Evolutionary conservation across 2,888 invertebrate genomes (phyloP).

Genomic region (Cataglyphis albicans): DNA sequence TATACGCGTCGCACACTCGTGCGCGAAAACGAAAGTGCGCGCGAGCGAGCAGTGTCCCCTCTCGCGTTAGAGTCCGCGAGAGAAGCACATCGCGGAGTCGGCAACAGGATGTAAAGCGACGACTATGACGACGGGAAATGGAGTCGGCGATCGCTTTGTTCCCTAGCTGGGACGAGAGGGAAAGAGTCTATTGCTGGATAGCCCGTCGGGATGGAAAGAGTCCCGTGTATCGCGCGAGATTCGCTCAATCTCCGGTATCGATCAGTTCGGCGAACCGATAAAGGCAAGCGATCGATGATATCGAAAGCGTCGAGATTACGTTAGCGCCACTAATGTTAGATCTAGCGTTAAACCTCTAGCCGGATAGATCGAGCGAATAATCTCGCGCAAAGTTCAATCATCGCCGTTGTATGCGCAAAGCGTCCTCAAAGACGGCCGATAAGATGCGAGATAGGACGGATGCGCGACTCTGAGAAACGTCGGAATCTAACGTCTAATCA

Average conservation of each 20-base stretch:
- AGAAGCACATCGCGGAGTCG: conserved; percentile 64
- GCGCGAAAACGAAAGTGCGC: conserved; percentile 50
- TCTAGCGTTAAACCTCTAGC: conserved; percentile 16
- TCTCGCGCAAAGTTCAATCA: conserved; percentile 17
- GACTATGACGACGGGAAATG: conserved; percentile 81
- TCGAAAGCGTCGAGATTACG: neutral
- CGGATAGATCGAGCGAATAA: conserved; percentile 46
- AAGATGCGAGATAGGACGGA: conserved; percentile 61
- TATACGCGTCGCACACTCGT: neutral
- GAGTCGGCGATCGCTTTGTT: conserved; percentile 75
- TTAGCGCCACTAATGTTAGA: neutral
- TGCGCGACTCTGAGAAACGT: conserved; percentile 68
- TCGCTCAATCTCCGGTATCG: conserved; percentile 32
- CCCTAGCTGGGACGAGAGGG: conserved; percentile 47
- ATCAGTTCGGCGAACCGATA: conserved; percentile 1
- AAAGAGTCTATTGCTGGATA: conserved; percentile 27
- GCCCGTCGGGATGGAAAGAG: conserved; percentile 28
- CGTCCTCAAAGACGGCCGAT: conserved; percentile 57
- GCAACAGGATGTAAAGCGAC: conserved; percentile 81
- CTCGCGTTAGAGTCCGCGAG: conserved; percentile 38
- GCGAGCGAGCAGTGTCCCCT: conserved; percentile 40
- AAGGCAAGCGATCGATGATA: conserved; percentile 6
- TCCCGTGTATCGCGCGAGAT: neutral
- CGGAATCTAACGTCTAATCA: conserved; percentile 64
- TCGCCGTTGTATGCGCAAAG: conserved; percentile 1